Evolutionary conservation across 2,888 invertebrate genomes (phyloP), one percentile per base, ranked within the genome.

Genomic region (Coremacera marginata): DNA sequence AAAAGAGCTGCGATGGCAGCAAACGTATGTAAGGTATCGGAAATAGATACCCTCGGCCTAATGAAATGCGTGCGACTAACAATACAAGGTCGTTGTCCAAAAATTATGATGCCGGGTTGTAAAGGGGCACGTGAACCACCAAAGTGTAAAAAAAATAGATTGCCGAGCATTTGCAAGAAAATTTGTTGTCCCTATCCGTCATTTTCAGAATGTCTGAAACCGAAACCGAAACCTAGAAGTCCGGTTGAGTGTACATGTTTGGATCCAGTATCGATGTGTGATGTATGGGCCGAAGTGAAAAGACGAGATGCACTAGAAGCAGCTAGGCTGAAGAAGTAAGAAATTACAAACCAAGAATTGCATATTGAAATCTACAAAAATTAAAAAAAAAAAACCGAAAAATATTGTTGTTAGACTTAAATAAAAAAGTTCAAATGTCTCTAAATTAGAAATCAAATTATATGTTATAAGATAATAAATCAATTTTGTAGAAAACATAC

Each of bases 221-320:
- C 65, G 3, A 73, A 63, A 5, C 7, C 49, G 0, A 77, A 44
- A 8, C 79, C 75, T 7, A 72, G 70, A 0, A 79, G 62, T 31
- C 74, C 77, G 0, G 27, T 76, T 5, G 85, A 85, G 51, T 84
- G 85, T 68, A 79, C 80, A 14, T 84, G 84, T 60, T 27, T 83
- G 68, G 72, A 77, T 16, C 70, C 81, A 8, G 80, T 80, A 7
- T 78, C 83, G 1, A 80, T 84, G 78, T 84, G 84, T 76, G 82
- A 82, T 25, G 82, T 82, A 14, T 83, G 81, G 82, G 81, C 80
- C 31, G 0, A 51, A 76, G n/a, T 81, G 80, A 14, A 11, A 22
- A 25, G 52, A 60, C 19, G 63, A 14, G 31, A 11, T 31, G 31
- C 34, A 25, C 25, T 16, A 5, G 44, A 11, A 3, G 14, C 31